A percentile compares a stretch with the other conserved stretches of the same genome.
These are phyloP conservation scores for Timandra comae DNA, from an alignment of 2,888 invertebrate species.

Conservation along the genomic window DNA sequence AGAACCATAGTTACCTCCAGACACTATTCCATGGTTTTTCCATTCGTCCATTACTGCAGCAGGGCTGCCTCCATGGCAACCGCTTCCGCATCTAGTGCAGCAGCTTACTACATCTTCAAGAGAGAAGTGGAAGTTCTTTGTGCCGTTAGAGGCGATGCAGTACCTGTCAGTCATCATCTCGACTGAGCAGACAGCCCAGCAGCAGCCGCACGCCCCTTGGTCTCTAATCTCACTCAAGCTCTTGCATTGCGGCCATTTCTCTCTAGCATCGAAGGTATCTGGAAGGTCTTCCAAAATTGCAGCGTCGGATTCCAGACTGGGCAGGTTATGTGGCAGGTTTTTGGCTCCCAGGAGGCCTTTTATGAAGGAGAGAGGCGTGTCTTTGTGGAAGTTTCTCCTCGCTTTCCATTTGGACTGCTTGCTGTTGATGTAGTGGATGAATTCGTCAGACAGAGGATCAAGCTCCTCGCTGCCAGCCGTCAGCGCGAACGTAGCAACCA, in stretches of 20 bases:
- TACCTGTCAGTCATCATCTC: constrained; percentile 88
- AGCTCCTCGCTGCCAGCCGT: too few species aligned
- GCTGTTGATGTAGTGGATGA: too few species aligned
- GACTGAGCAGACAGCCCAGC: constrained; percentile 90
- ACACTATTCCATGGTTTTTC: constrained; percentile 74
- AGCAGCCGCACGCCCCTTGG: constrained; percentile 89
- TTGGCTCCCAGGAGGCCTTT: too few species aligned
- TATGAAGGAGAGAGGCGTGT: too few species aligned
- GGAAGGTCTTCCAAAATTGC: constrained; percentile 63
- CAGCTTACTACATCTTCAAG: constrained; percentile 61
- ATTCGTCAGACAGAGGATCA: too few species aligned
- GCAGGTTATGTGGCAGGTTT: too few species aligned
- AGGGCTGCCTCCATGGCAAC: constrained; percentile 3
- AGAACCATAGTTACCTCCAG: constrained; percentile 81
- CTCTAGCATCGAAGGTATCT: constrained; percentile 84
- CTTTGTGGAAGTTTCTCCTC: too few species aligned
- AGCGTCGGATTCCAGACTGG: background rate
- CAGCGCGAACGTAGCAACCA: too few species aligned
- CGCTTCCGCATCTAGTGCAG: background rate
- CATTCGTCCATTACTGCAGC: background rate
- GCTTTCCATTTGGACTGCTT: too few species aligned
- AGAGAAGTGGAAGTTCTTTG: constrained; percentile 72
- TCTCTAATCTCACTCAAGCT: constrained; percentile 84
- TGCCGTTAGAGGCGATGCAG: constrained; percentile 82
- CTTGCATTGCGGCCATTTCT: constrained; percentile 86